Evolutionary conservation across 2,113 vertebrate genomes (phyloP).

Genomic region (Paedocypris sp.): DNA sequence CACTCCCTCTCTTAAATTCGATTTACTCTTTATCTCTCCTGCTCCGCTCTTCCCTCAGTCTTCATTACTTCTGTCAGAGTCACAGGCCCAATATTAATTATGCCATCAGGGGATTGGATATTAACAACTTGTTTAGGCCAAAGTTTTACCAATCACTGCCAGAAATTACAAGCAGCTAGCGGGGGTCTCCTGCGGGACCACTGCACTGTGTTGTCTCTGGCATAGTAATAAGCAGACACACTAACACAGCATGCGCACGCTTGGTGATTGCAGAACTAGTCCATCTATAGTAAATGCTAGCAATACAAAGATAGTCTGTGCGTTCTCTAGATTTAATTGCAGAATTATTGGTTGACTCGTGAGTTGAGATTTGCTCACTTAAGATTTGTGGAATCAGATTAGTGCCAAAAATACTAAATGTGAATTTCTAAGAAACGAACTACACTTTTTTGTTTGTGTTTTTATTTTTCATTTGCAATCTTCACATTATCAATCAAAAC

Average conservation of each 20-base stretch:
- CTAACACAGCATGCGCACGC: background rate
- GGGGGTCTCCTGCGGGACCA: background rate
- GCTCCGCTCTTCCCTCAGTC: background rate
- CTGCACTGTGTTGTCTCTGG: background rate
- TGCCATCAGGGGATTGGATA: constrained; percentile 47
- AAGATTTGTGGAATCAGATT: no score
- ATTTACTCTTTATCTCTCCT: no score
- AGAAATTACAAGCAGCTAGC: constrained; percentile 45
- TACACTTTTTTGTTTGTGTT: no score
- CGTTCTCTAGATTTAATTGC: no score
- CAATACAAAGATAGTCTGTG: no score
- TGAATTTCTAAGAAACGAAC: no score
- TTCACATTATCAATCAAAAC: no score
- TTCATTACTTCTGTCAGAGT: constrained; percentile 37
- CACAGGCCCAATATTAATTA: constrained; percentile 49
- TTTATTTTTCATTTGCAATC: no score
- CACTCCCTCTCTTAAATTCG: background rate
- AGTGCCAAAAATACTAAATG: no score
- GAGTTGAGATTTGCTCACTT: no score
- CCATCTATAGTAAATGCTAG: no score
- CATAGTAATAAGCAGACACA: background rate
- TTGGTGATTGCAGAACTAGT: background rate
- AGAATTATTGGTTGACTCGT: no score
- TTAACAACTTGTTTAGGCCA: constrained; percentile 51
- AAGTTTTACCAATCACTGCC: constrained; percentile 47